Base-by-base conservation (phyloP, 2,113 vertebrate species). In the Lophotis ruficrista region DNA sequence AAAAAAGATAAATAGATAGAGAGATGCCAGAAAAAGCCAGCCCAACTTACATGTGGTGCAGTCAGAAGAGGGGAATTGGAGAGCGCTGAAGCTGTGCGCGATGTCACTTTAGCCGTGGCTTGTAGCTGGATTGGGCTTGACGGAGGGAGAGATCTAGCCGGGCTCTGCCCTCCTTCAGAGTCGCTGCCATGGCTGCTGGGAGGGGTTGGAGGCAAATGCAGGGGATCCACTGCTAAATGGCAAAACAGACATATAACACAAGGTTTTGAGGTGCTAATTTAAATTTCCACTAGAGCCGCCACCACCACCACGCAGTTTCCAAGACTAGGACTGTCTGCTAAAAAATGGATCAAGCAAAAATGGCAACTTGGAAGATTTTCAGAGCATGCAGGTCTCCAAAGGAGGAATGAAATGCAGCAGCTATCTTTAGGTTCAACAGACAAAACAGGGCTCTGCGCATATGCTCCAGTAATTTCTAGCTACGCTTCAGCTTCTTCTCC, bases 171-270 rank as follows among this genome's bases (percentile, higher is more conserved):
- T 89, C 99, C 99, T 96, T 99, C 99, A 0, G 99, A 99, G 96
- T 99, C 99, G 9, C 99, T 99, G 96, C 99, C 98, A 19, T 99
- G 99, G 95, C 99, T 99, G 97, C 99, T 99, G 83, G 99, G 99
- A 48, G 99, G 99, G 20, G 99, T 99, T 21, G 99, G 99, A 8
- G 99, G 99, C 97, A 99, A 98, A 91, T 99, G 99, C 64, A 99
- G 97, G 2, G 98, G 92, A 96, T 99, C 99, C 97, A 98, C 96
- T 22, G 95, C 96, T 96, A 80, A 76, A 96, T 8, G 71, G 65
- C 64, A 60, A 83, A 47, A 92, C 73, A 94, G 54, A 97, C 71
- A 95, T 18, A 83, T 4, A 94, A 57, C 4, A 16, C 31, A 51
- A 76, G 27, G 17, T 24, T 68, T 87, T 75, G 60, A 76, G 20